A percentile compares a stretch with the other conserved stretches of the same genome.
Conservation (phyloP, 2,888 invertebrate genomes). For the Parnassius apollo region DNA sequence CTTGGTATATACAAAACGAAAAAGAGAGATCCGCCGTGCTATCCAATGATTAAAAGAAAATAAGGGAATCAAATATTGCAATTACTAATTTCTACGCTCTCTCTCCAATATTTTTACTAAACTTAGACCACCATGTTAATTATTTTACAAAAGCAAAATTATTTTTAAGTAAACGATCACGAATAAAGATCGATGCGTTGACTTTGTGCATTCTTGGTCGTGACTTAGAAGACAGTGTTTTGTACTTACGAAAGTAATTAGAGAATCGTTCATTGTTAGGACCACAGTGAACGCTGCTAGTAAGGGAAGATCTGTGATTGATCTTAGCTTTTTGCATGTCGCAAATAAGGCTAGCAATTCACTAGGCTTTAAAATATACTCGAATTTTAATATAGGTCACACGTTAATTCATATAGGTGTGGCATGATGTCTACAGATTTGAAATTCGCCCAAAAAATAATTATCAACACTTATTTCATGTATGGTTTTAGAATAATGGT, state of each 20-base stretch:
- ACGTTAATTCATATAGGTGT: too few relatives aligned
- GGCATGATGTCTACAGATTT: too few relatives aligned
- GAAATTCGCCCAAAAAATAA: background rate
- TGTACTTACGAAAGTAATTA: slow-evolving; percentile 13
- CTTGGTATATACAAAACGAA: too few relatives aligned
- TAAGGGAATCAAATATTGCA: too few relatives aligned
- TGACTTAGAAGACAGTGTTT: slow-evolving; percentile 14
- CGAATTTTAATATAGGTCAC: background rate
- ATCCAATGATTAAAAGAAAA: too few relatives aligned
- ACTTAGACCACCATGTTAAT: too few relatives aligned
- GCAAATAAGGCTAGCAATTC: background rate
- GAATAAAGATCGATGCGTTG: background rate
- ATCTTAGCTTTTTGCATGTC: slow-evolving; percentile 5
- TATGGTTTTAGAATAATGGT: too few relatives aligned
- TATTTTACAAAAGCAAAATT: too few relatives aligned
- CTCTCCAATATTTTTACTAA: too few relatives aligned
- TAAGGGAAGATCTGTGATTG: slow-evolving; percentile 19
- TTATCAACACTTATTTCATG: background rate
- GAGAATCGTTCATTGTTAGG: slow-evolving; percentile 18
- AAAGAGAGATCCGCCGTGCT: too few relatives aligned
- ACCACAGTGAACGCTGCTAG: slow-evolving; percentile 9
- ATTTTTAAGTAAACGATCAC: too few relatives aligned
- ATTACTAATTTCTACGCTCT: too few relatives aligned
- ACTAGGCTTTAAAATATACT: background rate
- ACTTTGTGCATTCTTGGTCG: slow-evolving; percentile 1